Evolutionary conservation across 2,888 invertebrate genomes (phyloP).

Genomic region (Melanostoma mellinum): DNA sequence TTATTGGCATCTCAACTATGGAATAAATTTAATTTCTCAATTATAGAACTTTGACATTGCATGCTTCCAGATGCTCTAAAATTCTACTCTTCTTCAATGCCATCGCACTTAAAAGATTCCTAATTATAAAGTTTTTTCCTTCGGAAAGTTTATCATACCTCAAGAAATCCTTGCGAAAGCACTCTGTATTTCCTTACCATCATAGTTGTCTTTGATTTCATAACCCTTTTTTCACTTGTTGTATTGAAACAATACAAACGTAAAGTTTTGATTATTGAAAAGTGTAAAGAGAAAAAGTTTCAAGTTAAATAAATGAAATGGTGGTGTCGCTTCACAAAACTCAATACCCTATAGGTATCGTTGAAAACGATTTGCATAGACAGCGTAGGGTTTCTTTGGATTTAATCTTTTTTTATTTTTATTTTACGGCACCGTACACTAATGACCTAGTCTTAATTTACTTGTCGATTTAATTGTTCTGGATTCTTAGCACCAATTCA

Average conservation of each 20-base stretch:
- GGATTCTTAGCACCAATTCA: background rate
- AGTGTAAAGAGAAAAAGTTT: constrained; percentile 48
- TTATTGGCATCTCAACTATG: too few relatives aligned
- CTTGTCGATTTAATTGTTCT: constrained; percentile 5
- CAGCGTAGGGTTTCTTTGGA: constrained; percentile 13
- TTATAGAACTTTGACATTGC: constrained; percentile 29
- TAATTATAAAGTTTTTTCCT: constrained; percentile 56
- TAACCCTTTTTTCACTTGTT: background rate
- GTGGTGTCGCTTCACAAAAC: too few relatives aligned
- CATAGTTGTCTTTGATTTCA: too few relatives aligned
- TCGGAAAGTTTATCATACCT: constrained; percentile 2
- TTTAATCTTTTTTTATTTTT: background rate
- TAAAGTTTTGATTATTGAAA: constrained; percentile 46
- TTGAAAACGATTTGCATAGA: background rate
- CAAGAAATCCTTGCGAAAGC: background rate
- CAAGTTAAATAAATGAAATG: constrained; percentile 40
- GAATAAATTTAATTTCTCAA: too few relatives aligned
- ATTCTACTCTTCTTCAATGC: constrained; percentile 11
- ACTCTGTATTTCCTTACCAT: background rate
- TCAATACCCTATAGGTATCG: background rate
- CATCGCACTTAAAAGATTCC: constrained; percentile 36
- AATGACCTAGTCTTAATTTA: background rate
- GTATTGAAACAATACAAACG: background rate
- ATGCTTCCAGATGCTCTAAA: constrained; percentile 30
- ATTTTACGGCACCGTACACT: background rate